Base-by-base conservation (phyloP, 2,113 vertebrate species). In the Entosphenus tridentatus region DNA sequence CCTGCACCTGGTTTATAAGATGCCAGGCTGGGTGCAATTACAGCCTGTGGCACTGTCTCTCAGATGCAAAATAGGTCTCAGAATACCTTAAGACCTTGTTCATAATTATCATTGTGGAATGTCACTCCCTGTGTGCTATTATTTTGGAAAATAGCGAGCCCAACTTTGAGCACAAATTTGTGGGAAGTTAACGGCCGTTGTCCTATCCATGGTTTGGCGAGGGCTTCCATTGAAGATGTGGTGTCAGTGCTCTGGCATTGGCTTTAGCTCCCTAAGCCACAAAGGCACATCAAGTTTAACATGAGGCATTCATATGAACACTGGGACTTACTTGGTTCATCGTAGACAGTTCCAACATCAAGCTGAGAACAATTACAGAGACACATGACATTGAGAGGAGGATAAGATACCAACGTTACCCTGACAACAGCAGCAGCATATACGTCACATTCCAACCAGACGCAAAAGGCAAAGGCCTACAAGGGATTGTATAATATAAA, bases 291-390 rank as follows among this genome's bases (percentile, higher is more conserved):
- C 55, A 68, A 14, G 17, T 11, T 11, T n/a, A 54, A 54, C 8
- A 18, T 57, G 54, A 8, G 55, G 12, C 55, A 21, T 16, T 12
- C 56, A 69, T 11, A 69, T 13, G 57, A 55, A 69, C 55, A 57
- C 12, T 70, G 55, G 55, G 56, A 71, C 76, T 56, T 74, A 80
- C 80, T 77, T 73, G 79, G 76, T 56, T 72, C 75, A 57, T 75
- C 71, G 70, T 81, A 81, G 55, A 81, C 68, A 68, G 73, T 72
- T 16, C 80, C 78, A 68, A 80, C 73, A 57, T 81, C 78, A 68
- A 77, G 75, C 80, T 81, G 74, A 69, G 77, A 73, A 73, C 10
- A 39, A 39, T 39, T 7, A 7, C 39, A 39, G 6, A 39, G 6
- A 39, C 39, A 39, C 39, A 39, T 39, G 39, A 39, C 39, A 39